Conservation (phyloP, 2,797 vertebrate species). For the Syndactyla subalaris region DNA sequence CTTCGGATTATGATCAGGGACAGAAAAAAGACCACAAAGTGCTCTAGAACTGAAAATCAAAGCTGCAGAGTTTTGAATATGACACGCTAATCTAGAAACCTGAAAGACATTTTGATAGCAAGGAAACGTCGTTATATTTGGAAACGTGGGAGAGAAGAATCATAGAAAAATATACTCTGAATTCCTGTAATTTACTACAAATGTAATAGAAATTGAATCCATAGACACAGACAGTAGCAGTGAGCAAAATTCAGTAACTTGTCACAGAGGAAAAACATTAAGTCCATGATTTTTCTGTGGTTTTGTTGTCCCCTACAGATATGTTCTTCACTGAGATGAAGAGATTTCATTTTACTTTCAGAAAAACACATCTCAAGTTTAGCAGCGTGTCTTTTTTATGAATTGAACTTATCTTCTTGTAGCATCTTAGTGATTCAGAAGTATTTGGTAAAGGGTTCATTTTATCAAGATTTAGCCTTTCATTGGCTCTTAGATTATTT, state of each 20-base stretch:
- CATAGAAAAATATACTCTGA: not conserved
- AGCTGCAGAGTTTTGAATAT: not conserved
- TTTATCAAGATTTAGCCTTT: not conserved
- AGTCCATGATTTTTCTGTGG: not conserved
- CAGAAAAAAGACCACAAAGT: not conserved
- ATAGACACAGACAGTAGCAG: not conserved
- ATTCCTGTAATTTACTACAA: not conserved
- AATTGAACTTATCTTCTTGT: not conserved
- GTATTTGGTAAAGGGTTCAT: not conserved
- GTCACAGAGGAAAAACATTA: not conserved
- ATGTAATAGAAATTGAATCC: not conserved
- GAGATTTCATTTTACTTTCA: not conserved
- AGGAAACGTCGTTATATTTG: not conserved
- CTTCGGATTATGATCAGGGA: not conserved
- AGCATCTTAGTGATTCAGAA: not conserved
- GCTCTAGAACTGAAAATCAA: not conserved
- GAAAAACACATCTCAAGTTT: not conserved
- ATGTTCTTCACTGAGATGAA: not conserved
- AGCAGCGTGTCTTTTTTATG: not conserved
- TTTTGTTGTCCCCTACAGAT: not conserved
- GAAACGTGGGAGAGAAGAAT: not conserved
- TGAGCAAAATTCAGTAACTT: not conserved
- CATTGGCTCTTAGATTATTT: not conserved
- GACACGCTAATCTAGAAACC: not conserved
- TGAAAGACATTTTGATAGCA: not conserved